Percentiles rank a stretch among this genome's conserved stretches.
Conservation (phyloP, 2,888 invertebrate genomes). For the Pharmacophagus antenor region DNA sequence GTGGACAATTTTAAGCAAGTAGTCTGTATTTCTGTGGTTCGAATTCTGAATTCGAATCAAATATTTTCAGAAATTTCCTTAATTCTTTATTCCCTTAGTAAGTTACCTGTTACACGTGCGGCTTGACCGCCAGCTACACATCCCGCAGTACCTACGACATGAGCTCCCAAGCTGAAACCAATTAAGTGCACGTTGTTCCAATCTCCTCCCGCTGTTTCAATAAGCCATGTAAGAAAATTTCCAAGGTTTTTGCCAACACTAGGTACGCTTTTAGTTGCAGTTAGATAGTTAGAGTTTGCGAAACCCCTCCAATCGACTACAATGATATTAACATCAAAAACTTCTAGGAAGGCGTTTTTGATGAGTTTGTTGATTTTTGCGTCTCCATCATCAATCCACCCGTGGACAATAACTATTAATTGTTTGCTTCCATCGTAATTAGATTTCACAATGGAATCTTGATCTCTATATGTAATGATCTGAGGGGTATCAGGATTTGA, state of each 20-base stretch:
- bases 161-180: constrained; percentile 61
- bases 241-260: constrained; percentile 40
- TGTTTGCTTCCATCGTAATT: constrained; percentile 44
- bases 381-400: constrained; percentile 47
- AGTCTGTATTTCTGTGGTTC: too few species aligned
- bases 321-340: constrained; percentile 49
- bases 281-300: constrained; percentile 38
- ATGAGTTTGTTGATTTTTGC: constrained; percentile 41
- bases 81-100: too few species aligned
- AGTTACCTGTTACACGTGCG: constrained; percentile 46
- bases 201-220: constrained; percentile 44
- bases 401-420: constrained; percentile 48
- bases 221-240: constrained; percentile 47
- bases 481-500: constrained; percentile 44
- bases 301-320: constrained; percentile 49
- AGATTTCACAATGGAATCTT: constrained; percentile 43
- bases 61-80: too few species aligned
- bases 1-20: too few species aligned
- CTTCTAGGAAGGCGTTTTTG: constrained; percentile 46
- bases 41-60: too few species aligned
- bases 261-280: constrained; percentile 36
- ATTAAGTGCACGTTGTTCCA: constrained; percentile 52
- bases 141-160: constrained; percentile 53
- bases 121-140: constrained; percentile 40
- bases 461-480: constrained; percentile 42